These are phyloP conservation scores for Drepana falcataria DNA, from an alignment of 2,888 invertebrate genomes.

Conservation along the genomic window DNA sequence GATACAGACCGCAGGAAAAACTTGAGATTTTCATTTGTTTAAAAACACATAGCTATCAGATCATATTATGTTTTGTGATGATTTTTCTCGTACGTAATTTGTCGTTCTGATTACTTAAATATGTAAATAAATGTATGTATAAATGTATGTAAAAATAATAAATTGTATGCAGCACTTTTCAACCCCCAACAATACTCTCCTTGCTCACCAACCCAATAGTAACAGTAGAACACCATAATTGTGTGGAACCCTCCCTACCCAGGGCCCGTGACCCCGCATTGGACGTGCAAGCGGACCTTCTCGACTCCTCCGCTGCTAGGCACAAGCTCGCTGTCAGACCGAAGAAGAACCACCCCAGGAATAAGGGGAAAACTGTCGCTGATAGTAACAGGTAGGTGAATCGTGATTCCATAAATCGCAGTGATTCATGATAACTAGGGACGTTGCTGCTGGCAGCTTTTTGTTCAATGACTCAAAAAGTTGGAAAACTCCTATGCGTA, in stretches of 20 bases:
- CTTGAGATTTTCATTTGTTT: no score
- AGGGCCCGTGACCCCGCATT: conserved; percentile 80
- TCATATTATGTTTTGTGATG: no score
- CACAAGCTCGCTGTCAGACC: conserved; percentile 87
- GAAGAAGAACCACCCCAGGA: conserved; percentile 80
- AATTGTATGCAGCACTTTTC: no score
- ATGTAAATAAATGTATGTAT: no score
- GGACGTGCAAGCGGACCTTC: conserved; percentile 77
- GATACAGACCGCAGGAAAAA: no score
- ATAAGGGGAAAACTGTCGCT: conserved; percentile 31
- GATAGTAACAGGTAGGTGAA: conserved; percentile 28
- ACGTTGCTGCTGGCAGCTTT: not conserved
- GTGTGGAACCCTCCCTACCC: conserved; percentile 42
- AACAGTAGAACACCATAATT: conserved; percentile 15
- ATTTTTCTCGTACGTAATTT: no score
- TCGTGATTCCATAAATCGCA: not conserved
- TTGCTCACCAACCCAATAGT: no score
- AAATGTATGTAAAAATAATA: no score
- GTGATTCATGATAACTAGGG: not conserved
- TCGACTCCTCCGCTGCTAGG: conserved; percentile 86
- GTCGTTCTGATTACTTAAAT: no score
- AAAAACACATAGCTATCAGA: no score
- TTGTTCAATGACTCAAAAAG: not conserved
- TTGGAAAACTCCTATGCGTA: no score
- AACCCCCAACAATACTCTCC: no score